Evolutionary conservation across 1,140 invertebrate species (phyloP).

Genomic region (Gonatopus flavifemur): DNA sequence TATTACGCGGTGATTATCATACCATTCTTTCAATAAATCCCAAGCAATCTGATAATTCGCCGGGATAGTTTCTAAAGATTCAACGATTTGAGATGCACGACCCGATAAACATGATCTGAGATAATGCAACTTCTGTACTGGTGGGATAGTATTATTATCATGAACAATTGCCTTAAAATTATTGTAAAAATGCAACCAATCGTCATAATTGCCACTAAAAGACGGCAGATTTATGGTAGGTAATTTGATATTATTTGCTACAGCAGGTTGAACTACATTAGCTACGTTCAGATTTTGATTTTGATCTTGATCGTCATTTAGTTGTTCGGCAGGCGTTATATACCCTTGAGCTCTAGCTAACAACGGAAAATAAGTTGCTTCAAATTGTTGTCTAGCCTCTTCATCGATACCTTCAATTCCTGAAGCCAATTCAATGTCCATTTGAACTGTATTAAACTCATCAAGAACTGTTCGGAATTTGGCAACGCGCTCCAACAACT

Average conservation of each 20-base stretch:
- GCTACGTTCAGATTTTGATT: no score
- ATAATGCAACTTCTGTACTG: neutral
- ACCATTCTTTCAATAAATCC: conserved; percentile 11
- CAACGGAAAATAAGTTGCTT: no score
- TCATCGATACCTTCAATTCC: no score
- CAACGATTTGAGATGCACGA: conserved; percentile 33
- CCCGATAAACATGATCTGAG: neutral
- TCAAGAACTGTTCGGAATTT: no score
- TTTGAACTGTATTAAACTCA: no score
- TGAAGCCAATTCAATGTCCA: no score
- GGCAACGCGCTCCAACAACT: no score
- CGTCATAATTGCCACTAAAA: neutral
- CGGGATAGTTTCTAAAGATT: conserved; percentile 6
- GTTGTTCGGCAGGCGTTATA: no score
- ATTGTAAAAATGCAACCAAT: neutral
- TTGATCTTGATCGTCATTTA: no score
- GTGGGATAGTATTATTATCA: neutral
- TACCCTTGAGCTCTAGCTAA: no score
- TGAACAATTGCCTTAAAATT: neutral
- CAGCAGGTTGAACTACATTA: no score
- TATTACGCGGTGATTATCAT: conserved; percentile 11
- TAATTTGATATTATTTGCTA: neutral
- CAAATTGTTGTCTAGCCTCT: no score
- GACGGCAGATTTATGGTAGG: neutral
- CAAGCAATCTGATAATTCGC: conserved; percentile 14